Evolutionary conservation across 2,113 vertebrate species (phyloP).

Genomic region (Pleuronectes platessa): DNA sequence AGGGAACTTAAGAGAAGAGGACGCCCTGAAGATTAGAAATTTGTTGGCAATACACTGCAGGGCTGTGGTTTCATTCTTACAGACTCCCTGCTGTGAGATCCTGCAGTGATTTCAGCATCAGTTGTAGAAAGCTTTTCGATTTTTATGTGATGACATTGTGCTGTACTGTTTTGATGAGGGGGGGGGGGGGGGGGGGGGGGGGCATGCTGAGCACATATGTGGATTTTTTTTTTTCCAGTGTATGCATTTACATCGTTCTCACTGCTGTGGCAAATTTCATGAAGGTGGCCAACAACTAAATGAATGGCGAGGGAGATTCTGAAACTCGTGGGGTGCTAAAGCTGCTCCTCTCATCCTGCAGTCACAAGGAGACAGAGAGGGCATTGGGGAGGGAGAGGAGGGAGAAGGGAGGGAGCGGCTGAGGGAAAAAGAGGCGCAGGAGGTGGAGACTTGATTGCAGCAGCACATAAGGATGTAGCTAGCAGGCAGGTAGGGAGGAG

Average conservation of each 20-base stretch:
- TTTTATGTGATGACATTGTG: constrained; percentile 8
- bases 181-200: no score
- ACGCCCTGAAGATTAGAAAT: constrained; percentile 9
- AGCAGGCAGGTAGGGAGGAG: constrained; percentile 17
- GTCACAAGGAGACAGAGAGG: constrained; percentile 79
- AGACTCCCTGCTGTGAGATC: constrained; percentile 8
- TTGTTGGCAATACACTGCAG: neutral
- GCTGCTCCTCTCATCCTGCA: constrained; percentile 67
- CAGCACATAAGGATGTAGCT: constrained; percentile 49
- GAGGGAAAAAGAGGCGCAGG: constrained; percentile 34
- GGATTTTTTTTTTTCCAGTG: constrained; percentile 12
- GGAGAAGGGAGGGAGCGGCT: constrained; percentile 3
- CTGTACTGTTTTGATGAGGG: neutral
- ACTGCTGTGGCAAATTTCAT: neutral
- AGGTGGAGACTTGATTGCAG: constrained; percentile 64
- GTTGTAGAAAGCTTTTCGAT: constrained; percentile 2
- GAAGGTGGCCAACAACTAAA: neutral
- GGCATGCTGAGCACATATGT: neutral
- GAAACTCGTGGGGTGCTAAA: constrained; percentile 47
- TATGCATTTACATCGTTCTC: neutral
- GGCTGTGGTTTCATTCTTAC: constrained; percentile 17
- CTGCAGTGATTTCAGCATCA: neutral
- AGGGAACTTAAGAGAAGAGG: constrained; percentile 6
- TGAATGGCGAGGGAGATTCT: neutral
- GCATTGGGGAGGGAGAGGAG: constrained; percentile 49